A percentile compares a stretch with the other conserved stretches of the same genome.
These are phyloP conservation scores for Pterostichus madidus DNA, from an alignment of 2,888 invertebrate genomes.

Conservation along the genomic window DNA sequence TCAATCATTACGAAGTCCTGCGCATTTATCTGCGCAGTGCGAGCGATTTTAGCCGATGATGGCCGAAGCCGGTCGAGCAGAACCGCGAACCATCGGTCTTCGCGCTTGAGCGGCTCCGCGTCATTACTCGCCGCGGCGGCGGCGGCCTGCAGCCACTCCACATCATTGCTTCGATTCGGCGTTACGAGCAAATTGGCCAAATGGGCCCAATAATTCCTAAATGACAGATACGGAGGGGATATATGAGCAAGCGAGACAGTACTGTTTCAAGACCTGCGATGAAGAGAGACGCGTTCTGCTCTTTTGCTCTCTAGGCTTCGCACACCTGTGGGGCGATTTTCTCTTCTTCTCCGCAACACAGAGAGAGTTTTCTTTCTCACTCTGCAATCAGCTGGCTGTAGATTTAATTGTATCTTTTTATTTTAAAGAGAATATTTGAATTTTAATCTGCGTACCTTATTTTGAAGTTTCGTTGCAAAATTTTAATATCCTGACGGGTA, in stretches of 20 bases:
- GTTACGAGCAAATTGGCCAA: constrained; percentile 75
- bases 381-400: constrained; percentile 32
- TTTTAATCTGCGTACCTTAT: constrained; percentile 56
- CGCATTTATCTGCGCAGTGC: no score
- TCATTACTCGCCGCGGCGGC: constrained; percentile 57
- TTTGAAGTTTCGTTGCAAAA: constrained; percentile 61
- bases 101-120: constrained; percentile 52
- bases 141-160: constrained; percentile 68
- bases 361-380: no score
- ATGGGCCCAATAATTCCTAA: constrained; percentile 75
- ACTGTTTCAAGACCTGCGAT: background rate
- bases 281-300: constrained; percentile 24
- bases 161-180: constrained; percentile 75
- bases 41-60: background rate
- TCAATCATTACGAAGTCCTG: no score
- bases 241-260: constrained; percentile 46
- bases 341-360: no score
- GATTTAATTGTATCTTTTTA: constrained; percentile 53
- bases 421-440: constrained; percentile 55
- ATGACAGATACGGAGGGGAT: constrained; percentile 71
- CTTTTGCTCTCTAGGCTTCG: constrained; percentile 11
- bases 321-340: constrained; percentile 54
- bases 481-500: constrained; percentile 55
- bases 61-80: background rate
- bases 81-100: constrained; percentile 59